Evolutionary conservation across 2,797 vertebrate species (phyloP).

Genomic region (Clarias platycephalus): DNA sequence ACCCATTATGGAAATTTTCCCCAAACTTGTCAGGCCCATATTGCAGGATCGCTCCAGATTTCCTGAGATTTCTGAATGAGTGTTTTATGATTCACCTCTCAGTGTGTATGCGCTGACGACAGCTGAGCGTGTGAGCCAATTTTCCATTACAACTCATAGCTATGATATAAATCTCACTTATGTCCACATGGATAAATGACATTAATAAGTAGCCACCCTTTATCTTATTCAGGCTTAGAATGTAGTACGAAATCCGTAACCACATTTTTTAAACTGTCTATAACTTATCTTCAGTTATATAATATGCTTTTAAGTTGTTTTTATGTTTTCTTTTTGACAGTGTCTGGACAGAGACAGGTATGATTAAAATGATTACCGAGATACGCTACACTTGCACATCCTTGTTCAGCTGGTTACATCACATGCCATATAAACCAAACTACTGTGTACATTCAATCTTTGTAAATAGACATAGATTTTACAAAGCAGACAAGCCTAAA

Average conservation of each 20-base stretch:
- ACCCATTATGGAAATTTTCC: conserved; percentile 49
- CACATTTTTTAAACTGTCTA: not conserved
- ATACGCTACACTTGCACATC: conserved; percentile 51
- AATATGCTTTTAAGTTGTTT: not conserved
- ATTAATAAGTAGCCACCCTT: not conserved
- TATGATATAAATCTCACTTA: conserved; percentile 25
- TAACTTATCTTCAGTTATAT: not conserved
- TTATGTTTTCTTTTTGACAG: not conserved
- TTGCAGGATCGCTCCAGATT: conserved; percentile 5
- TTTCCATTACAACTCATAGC: conserved; percentile 44
- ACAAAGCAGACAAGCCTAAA: not conserved
- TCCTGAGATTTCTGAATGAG: conserved; percentile 22
- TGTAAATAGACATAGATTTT: not conserved
- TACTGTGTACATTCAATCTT: conserved; percentile 20
- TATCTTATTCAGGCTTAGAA: not conserved
- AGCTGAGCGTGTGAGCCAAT: conserved; percentile 32
- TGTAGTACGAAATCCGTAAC: too few relatives aligned
- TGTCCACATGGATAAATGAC: not conserved
- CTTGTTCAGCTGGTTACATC: conserved; percentile 62
- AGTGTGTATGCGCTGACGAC: not conserved
- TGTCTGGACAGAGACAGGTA: not conserved
- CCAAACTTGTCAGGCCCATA: conserved; percentile 25
- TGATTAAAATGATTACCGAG: not conserved
- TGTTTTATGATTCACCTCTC: conserved; percentile 52
- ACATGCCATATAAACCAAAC: conserved; percentile 40